Base-by-base conservation (phyloP, 2,113 vertebrate genomes). In the Pampusana beccarii region DNA sequence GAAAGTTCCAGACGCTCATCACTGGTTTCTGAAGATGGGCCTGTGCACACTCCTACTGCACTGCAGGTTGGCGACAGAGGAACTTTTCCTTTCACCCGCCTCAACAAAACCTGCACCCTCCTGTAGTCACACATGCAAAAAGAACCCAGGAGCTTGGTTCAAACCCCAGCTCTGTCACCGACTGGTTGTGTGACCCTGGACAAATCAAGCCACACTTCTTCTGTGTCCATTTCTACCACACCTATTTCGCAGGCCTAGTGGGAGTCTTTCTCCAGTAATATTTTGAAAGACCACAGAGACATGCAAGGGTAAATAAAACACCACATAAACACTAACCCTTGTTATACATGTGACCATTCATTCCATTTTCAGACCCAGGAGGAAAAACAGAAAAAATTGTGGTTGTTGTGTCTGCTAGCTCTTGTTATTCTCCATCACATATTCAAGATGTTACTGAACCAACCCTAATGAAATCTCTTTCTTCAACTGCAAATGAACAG, bases 331-430 rank as follows among this genome's bases (percentile, higher is more conserved):
- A 31, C 18, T 31, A 70, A 60, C 51, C 25, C 38, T 7, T 90
- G n/a, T 48, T 50, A 38, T 0, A 4, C 11, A 13, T 0, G 0
- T 29, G 57, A 50, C 31, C 53, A 19, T 54, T 80, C 40, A 31
- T 75, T 70, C 23, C 5, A 14, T 31, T 74, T 71, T 79, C 19
- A 84, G 33, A 42, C 6, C 33, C 18, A 24, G 42, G 31, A 85
- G 11, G 15, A 40, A 80, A 95, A 75, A 48, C 0, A 57, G 25
- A 23, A 80, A 20, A 58, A 54, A 34, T 78, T 23, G 28, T 74
- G 56, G 29, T 3, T 3, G 5, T 56, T 50, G 2, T 36, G 0
- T 40, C 16, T 86, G 16, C 48, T 69, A 40, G 33, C 29, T 79
- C 38, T 25, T 13, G 11, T 62, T 56, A n/a, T 19, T 58, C 26